Base-by-base conservation (phyloP, 2,888 invertebrate species). In the Ypsolopha sequella region DNA sequence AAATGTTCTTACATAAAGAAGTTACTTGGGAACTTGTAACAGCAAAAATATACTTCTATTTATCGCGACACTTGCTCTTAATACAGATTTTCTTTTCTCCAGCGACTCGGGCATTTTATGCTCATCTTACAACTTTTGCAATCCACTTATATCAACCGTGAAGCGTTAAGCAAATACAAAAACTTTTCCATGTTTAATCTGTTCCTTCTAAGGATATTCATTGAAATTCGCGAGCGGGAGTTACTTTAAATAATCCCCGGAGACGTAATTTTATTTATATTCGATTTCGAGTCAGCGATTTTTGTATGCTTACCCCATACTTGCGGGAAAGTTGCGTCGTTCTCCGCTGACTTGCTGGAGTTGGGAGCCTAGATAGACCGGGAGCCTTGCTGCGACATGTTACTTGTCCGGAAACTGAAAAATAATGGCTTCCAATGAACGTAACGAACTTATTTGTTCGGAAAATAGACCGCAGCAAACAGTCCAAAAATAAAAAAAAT, bases 121-220 rank as follows among this genome's bases (percentile, higher is more conserved):
- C 81, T 79, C 81, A 80, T 84, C 80, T 73, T 63, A 58, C 73
- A 86, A 86, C 84, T 85, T 86, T 86, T 72, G 82, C 84, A 86
- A 86, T 86, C 79, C 85, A 85, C 84, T 86, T 85, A 85, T 80
- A 82, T 84, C 85, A 82, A 74, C 79, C 75, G 78, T 80, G 81
- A 80, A 80, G 76, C 75, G 78, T 74, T 78, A 81, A 80, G 80
- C 78, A 84, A 84, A 86, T 78, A 85, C 80, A 82, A 82, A 86
- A 86, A 84, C 67, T 85, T 85, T 70, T 70, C 61, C 72, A 70
- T 76, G 76, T 80, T 82, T 84, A 84, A 86, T 85, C 82, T 80
- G 66, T 74, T 68, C 74, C 70, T 76, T 81, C 79, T 81, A 76
- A 77, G 77, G 75, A 73, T 80, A 80, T 81, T 76, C 80, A 84